Evolutionary conservation across 2,888 invertebrate genomes (phyloP).

Genomic region (Acleris sparsana): DNA sequence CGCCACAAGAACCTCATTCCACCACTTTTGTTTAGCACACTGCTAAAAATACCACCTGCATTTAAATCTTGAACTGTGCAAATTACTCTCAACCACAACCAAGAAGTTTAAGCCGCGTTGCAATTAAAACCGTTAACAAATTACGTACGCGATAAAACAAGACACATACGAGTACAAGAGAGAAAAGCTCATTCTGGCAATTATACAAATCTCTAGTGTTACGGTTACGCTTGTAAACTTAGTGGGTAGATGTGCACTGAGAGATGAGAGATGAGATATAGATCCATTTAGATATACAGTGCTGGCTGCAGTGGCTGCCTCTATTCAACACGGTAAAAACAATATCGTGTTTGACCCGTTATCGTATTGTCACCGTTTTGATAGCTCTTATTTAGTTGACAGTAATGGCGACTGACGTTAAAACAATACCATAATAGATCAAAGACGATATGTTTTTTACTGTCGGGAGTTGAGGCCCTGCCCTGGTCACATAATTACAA

Average conservation of each 20-base stretch:
- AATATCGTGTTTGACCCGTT: too few species aligned
- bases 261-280: neutral
- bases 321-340: too few species aligned
- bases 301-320: too few species aligned
- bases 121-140: constrained; percentile 24
- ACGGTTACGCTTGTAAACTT: neutral
- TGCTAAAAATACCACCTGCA: neutral
- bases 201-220: constrained; percentile 25
- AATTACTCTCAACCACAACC: constrained; percentile 5
- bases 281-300: too few species aligned
- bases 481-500: too few species aligned
- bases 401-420: too few species aligned
- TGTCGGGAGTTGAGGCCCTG: too few species aligned
- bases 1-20: too few species aligned
- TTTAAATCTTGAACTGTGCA: neutral
- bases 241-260: neutral
- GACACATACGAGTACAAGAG: constrained; percentile 21
- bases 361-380: too few species aligned
- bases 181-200: constrained; percentile 19
- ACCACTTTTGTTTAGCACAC: neutral
- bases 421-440: too few species aligned
- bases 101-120: constrained; percentile 16
- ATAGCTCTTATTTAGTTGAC: too few species aligned
- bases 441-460: too few species aligned
- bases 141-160: constrained; percentile 18